Evolutionary conservation across 2,797 vertebrate genomes (phyloP), one percentile per base, ranked within the genome.

Genomic region (Chelon auratus): DNA sequence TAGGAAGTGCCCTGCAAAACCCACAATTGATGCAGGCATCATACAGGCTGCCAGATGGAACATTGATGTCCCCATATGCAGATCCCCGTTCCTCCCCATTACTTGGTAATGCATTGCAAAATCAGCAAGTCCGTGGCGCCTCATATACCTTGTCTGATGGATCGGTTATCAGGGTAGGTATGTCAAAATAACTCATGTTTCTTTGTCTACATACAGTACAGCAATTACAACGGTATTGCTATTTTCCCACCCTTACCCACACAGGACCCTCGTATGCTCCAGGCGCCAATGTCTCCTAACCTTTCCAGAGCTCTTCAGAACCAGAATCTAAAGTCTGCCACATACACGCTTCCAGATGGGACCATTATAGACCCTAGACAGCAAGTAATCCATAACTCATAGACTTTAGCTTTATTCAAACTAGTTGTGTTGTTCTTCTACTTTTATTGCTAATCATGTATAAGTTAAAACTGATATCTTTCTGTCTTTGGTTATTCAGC

Each of bases 261-360:
- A 68, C 81, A 93, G 84, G 92, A 94, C 58, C 90, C 91, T 20
- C 87, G 85, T 57, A 12, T 74, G 1, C 82, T 85, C 22, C 89
- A 90, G 66, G 86, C 6, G 68, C 80, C 90, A n/a, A 77, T 83
- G 56, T 93, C 93, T 55, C 94, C 94, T 1, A 89, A 90, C 74
- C 89, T 95, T 63, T 68, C 89, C 22, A 88, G 75, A 77, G 94
- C 94, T 39, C 88, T 95, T 77, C 89, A 88, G 72, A 95, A 95
- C 82, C 81, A 81, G 75, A 36, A 81, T 69, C 56, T 95, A 24
- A 91, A 42, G 57, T 71, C n/a, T 60, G 93, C 94, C 70, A 75
- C 91, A 45, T 95, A 95, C 72, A 89, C 83, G 45, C 91, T 95
- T 36, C 91, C 92, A 20, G 93, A 94, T 81, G 93, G 93, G 62